Evolutionary conservation across 2,888 invertebrate genomes (phyloP), one percentile per base, ranked within the genome.

Genomic region (Steromphala cineraria): DNA sequence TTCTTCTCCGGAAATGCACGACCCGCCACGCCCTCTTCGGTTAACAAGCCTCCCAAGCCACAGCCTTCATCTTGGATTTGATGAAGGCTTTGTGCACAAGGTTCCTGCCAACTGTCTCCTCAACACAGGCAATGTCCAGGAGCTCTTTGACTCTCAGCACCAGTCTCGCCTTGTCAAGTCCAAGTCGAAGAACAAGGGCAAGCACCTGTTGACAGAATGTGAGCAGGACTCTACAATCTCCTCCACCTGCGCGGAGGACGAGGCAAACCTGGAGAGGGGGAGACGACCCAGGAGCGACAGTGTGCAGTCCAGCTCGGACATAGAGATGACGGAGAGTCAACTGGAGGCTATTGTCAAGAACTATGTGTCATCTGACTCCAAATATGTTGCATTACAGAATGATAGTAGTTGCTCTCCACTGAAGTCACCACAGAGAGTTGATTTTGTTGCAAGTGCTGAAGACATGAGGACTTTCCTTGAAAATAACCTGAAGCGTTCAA

Each of bases 391-490:
- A 15, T 28, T 28, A 17, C 21, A 24, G 10, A 62, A 24, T 24
- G 62, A 62, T 62, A 28, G 28, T n/a, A 62, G 62, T 24, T 46
- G 46, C 46, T 46, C 46, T 46, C 62, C 62, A 62, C 28, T 28
- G 13, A 28, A 28, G 21, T 28, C 28, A 24, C 62, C 62, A 15
- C 21, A 4, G 15, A 17, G 13, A 15, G 17, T 17, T 2, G 62
- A 62, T 62, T 15, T 62, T 24, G 75, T 52, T 21, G 75, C 75
- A 21, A 75, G 75, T 53, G 75, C 75, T 24, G 46, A 46, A 24
- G 75, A 75, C 24, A 75, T 75, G 75, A 75, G 75, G 21, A 75
- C 75, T 24, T 52, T 75, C 46, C 75, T 75, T 3, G 75, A 75
- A 24, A 75, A 75, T 15, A 36, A 46, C 40, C 75, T 75, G 21